Percentiles rank a stretch among this genome's conserved stretches.
phyloP scores from a whole-genome alignment of 2,113 vertebrate genomes.

The Pholis gunnellus region DNA sequence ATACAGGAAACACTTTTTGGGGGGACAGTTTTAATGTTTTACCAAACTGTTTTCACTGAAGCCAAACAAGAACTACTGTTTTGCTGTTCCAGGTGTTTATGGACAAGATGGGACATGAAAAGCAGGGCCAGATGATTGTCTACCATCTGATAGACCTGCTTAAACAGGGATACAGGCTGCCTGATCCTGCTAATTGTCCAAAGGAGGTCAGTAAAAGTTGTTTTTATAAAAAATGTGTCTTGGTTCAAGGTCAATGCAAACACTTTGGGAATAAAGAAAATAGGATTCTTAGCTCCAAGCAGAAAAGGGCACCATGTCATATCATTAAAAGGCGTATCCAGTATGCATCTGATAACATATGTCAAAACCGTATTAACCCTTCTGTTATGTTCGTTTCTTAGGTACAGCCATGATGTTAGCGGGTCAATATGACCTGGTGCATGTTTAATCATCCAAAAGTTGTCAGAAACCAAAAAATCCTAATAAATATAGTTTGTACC shows the following conservation, averaged over 20 bases:
- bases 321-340: background rate
- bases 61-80: background rate
- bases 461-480: too few species aligned
- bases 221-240: background rate
- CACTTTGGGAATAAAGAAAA: background rate
- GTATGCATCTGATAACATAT: too few species aligned
- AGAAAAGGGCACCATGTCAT: background rate
- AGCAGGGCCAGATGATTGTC: constrained; percentile 99
- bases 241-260: background rate
- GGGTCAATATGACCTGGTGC: too few species aligned
- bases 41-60: background rate
- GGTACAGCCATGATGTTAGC: too few species aligned
- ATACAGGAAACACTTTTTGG: constrained; percentile 11
- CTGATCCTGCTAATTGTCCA: constrained; percentile 90
- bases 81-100: constrained; percentile 91
- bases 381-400: too few species aligned
- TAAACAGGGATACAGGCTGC: constrained; percentile 91
- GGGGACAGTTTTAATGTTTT: background rate
- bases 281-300: background rate
- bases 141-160: constrained; percentile 96
- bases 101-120: constrained; percentile 97
- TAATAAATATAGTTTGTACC: too few species aligned
- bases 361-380: too few species aligned
- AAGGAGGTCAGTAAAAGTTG: constrained; percentile 85
- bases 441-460: too few species aligned